phyloP scores from a whole-genome alignment of 2,797 vertebrate genomes.

The Dromococcyx pavoninus region DNA sequence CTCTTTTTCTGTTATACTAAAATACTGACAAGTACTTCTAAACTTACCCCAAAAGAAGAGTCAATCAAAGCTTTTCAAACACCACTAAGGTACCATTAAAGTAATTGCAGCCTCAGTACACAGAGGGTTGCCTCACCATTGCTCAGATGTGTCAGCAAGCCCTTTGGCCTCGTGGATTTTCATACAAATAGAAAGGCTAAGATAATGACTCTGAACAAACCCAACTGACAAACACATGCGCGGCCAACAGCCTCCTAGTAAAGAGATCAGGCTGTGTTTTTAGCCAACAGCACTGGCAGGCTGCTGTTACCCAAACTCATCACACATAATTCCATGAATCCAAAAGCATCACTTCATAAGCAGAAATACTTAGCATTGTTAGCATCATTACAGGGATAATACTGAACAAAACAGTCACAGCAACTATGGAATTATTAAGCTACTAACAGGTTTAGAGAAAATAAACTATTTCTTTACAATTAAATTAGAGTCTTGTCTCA shows the following conservation, averaged over 20 bases:
- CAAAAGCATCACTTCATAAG: background rate
- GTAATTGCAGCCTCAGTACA: background rate
- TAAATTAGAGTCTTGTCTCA: background rate
- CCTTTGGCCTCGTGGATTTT: background rate
- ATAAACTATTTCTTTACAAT: background rate
- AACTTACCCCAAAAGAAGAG: background rate
- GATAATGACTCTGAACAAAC: background rate
- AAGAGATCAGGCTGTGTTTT: background rate
- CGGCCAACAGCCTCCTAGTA: background rate
- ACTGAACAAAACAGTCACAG: background rate
- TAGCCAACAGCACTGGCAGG: background rate
- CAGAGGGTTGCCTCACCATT: background rate
- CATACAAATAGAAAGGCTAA: background rate
- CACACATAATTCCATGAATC: background rate
- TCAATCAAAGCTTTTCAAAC: background rate
- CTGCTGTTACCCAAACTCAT: background rate
- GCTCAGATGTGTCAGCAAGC: background rate
- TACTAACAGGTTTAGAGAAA: background rate
- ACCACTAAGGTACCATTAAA: background rate
- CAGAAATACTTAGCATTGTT: background rate
- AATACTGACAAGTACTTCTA: background rate
- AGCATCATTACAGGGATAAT: background rate
- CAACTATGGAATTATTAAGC: background rate
- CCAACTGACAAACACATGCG: background rate
- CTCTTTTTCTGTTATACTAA: background rate